Conservation (phyloP, 2,888 invertebrate species). For the Seladonia tumulorum region DNA sequence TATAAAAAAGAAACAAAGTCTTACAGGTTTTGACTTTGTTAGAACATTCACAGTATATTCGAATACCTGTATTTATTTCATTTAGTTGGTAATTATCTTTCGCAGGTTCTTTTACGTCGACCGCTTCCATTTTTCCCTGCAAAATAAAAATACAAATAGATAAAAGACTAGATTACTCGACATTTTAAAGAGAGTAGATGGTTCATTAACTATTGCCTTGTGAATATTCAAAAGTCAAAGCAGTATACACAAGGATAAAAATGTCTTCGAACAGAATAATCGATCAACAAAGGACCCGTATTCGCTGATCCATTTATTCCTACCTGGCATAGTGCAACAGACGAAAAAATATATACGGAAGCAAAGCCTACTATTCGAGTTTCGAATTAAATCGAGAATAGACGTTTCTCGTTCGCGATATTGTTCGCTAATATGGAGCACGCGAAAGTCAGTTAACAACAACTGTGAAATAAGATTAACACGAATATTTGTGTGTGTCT, state of each 20-base stretch:
- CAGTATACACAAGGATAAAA: too few relatives aligned
- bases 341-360: background rate
- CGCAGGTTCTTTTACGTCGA: conserved; percentile 17
- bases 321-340: background rate
- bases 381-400: background rate
- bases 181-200: too few relatives aligned
- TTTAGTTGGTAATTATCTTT: background rate
- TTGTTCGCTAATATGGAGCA: background rate
- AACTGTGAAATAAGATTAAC: background rate
- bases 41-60: background rate
- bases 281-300: background rate
- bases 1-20: background rate
- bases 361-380: background rate
- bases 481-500: background rate
- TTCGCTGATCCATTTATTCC: background rate
- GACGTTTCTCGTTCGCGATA: background rate
- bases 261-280: background rate
- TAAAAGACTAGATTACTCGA: background rate
- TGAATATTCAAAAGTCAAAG: background rate
- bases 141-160: conserved; percentile 11
- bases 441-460: background rate
- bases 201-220: background rate
- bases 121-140: conserved; percentile 54
- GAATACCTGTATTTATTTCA: conserved; percentile 25
- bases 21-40: background rate